Evolutionary conservation across 2,797 vertebrate genomes (phyloP).

Genomic region (Neosilurus mollespiculum): DNA sequence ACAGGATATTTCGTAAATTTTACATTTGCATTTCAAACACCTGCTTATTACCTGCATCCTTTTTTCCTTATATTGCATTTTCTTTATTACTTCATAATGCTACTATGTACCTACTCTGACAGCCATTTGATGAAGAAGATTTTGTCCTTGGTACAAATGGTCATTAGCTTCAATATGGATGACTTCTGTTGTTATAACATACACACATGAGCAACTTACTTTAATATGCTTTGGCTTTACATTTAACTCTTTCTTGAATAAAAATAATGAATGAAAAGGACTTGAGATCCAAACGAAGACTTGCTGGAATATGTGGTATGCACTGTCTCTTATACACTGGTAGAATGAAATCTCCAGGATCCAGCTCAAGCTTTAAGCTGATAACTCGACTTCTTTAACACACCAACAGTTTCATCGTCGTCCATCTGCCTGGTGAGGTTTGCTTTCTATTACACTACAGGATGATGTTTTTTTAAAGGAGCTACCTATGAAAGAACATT

Average conservation of each 20-base stretch:
- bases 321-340: not conserved
- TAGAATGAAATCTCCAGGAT: not conserved
- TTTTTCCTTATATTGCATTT: not conserved
- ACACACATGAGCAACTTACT: not conserved
- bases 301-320: not conserved
- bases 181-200: not conserved
- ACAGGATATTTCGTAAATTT: not conserved
- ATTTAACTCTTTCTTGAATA: not conserved
- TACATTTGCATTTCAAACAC: not conserved
- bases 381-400: not conserved
- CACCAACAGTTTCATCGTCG: not conserved
- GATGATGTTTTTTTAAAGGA: too few species aligned
- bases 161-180: not conserved
- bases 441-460: not conserved
- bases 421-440: not conserved
- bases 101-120: not conserved
- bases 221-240: not conserved
- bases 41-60: not conserved
- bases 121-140: not conserved
- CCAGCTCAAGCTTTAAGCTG: not conserved
- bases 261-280: not conserved
- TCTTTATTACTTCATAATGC: not conserved
- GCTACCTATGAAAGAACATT: not conserved
- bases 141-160: not conserved
- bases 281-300: not conserved